Base-by-base conservation (phyloP, 2,113 vertebrate genomes). In the Corythornis vintsioides region DNA sequence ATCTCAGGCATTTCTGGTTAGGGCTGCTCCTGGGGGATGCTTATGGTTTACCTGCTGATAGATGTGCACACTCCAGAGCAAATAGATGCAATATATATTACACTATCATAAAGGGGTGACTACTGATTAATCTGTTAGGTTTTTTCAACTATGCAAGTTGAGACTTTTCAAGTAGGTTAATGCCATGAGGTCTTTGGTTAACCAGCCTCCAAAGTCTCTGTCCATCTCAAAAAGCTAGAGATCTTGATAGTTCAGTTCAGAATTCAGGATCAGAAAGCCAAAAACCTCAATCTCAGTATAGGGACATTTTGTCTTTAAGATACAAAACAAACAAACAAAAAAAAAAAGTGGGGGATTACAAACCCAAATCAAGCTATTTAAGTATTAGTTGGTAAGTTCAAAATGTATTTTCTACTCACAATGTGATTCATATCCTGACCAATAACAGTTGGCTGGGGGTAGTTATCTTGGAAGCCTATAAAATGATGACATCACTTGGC, bases 381-480 rank as follows among this genome's bases (percentile, higher is more conserved):
- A 16, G 35, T 65, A 84, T 45, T 66, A 57, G 17, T 43, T 35
- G 28, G 26, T 56, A 64, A 80, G 52, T 50, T 76, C 14, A 38
- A 89, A 78, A 75, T 25, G 25, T n/a, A 12, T 92, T 92, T 90
- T 65, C 53, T 84, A 33, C 25, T 82, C 45, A 31, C 43, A 31
- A 20, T 18, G 53, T 47, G 40, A 77, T 67, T 80, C 64, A 15
- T 69, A 43, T 61, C 55, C 66, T 56, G 22, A 66, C 61, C 65
- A 94, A 13, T 78, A 69, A 59, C 92, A 90, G 76, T 82, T 95
- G 87, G 61, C 74, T 79, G 89, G 83, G 75, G 74, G 72, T 84
- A 92, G 92, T 93, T 96, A 82, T 92, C 95, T 96, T 97, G 87
- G 94, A 97, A 96, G 76, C 89, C 83, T 92, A 82, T 90, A 96